A percentile compares a stretch with the other conserved stretches of the same genome.
Conservation (phyloP, 2,113 vertebrate genomes). For the Pelmatolapia mariae region DNA sequence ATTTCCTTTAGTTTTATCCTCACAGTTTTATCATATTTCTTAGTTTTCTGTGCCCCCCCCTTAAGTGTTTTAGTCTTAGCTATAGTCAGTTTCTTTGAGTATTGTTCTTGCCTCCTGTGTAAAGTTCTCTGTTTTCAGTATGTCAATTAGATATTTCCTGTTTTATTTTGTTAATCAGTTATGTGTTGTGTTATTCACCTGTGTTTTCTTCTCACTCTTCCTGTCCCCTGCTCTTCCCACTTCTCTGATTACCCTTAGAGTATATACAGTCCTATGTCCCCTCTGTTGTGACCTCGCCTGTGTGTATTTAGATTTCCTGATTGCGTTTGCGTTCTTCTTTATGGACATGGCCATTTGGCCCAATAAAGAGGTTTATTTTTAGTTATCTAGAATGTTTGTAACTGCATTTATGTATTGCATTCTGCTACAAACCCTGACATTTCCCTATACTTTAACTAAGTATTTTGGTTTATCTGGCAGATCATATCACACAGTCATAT, state of each 20-base stretch:
- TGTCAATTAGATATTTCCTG: background rate
- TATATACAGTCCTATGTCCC: background rate
- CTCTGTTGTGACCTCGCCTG: background rate
- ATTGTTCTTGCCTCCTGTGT: background rate
- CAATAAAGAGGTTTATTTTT: background rate
- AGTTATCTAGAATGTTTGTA: background rate
- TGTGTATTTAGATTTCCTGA: background rate
- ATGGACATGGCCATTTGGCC: background rate
- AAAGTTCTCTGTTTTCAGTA: background rate
- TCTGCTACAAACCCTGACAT: background rate
- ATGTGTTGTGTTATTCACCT: background rate
- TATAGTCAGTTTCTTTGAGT: background rate
- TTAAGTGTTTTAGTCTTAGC: background rate
- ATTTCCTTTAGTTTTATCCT: background rate
- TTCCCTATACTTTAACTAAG: background rate
- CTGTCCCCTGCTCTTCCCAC: background rate
- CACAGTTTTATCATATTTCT: background rate
- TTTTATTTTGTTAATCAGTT: background rate
- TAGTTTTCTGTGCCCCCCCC: background rate
- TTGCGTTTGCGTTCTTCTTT: rapidly evolving
- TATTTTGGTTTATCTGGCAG: background rate
- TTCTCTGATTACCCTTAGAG: background rate
- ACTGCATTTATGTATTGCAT: background rate
- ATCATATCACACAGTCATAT: background rate
- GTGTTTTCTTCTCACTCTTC: background rate